phyloP scores from a whole-genome alignment of 2,113 vertebrate species.

The Raja brachyura region DNA sequence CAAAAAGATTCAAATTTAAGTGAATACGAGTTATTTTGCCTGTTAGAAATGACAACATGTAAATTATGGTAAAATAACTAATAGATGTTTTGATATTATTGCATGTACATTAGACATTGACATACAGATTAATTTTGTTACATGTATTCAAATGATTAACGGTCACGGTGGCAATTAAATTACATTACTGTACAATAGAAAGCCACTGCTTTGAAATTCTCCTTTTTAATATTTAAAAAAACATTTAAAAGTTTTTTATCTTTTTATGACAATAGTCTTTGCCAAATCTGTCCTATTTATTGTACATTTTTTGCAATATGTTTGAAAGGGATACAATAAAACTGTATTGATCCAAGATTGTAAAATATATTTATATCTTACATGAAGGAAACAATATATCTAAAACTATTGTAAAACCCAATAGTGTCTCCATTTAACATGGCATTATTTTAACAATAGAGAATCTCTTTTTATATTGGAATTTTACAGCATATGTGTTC shows the following conservation, averaged over 20 bases:
- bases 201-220: background rate
- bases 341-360: background rate
- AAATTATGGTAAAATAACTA: background rate
- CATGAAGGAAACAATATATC: background rate
- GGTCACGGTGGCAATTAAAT: background rate
- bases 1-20: slow-evolving; percentile 38
- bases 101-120: background rate
- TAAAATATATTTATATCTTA: background rate
- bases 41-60: background rate
- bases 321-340: background rate
- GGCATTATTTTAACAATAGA: background rate
- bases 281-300: background rate
- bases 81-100: background rate
- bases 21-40: background rate
- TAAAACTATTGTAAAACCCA: background rate
- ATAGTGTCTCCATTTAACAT: background rate
- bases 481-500: background rate
- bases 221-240: background rate
- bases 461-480: background rate
- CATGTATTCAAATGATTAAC: background rate
- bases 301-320: background rate
- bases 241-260: no score
- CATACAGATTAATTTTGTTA: background rate
- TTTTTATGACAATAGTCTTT: background rate
- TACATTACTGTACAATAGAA: background rate